These are phyloP conservation scores for Gymnocephalus cernua DNA, from an alignment of 2,113 vertebrate species.

Conservation along the genomic window DNA sequence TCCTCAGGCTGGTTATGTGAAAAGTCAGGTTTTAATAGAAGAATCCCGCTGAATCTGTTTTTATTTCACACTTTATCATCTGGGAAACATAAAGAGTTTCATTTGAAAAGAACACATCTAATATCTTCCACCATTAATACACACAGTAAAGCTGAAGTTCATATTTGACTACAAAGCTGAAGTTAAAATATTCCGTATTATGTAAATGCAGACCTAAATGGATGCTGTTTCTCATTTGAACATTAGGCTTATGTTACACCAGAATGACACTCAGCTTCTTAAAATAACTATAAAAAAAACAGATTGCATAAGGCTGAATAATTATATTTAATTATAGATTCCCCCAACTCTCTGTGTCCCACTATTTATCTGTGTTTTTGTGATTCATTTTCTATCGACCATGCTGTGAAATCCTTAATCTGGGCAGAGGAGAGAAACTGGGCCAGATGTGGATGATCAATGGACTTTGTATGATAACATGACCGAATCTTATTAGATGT, in stretches of 20 bases:
- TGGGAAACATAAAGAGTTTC: background rate
- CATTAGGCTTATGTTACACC: constrained; percentile 40
- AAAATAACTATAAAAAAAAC: constrained; percentile 18
- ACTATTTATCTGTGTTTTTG: constrained; percentile 35
- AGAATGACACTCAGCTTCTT: constrained; percentile 43
- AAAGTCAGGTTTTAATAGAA: constrained; percentile 27
- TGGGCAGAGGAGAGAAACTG: constrained; percentile 39
- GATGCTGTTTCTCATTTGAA: constrained; percentile 40
- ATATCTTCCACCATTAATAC: background rate
- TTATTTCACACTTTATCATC: background rate
- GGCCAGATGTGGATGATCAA: constrained; percentile 67
- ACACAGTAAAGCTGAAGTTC: constrained; percentile 8
- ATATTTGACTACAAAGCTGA: background rate
- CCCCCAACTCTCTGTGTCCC: constrained; percentile 26
- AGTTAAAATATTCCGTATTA: constrained; percentile 35
- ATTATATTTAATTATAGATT: constrained; percentile 60
- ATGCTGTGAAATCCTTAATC: constrained; percentile 48
- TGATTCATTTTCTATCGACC: constrained; percentile 28
- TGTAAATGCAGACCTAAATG: constrained; percentile 29
- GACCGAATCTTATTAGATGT: constrained; percentile 54
- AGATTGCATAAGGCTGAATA: constrained; percentile 56
- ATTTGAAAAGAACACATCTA: constrained; percentile 4
- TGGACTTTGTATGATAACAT: constrained; percentile 47
- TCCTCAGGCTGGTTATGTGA: constrained; percentile 26
- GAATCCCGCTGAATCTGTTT: constrained; percentile 5